Base-by-base conservation (phyloP, 2,888 invertebrate genomes). In the Chesias legatella region DNA sequence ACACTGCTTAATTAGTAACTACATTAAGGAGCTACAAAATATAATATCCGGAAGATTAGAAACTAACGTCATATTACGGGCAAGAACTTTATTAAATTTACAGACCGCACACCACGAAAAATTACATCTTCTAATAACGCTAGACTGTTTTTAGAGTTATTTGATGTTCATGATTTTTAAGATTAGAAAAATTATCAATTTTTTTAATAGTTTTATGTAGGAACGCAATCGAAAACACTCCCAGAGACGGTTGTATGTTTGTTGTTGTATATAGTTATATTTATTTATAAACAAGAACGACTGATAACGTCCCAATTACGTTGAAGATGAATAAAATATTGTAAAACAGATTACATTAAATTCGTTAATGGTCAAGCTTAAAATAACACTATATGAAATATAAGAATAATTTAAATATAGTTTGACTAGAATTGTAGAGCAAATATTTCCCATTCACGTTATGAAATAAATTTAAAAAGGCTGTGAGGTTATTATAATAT, bases 201-300 rank as follows among this genome's bases (percentile, higher is more conserved):
- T 43, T 35, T 24, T 40, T 36, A n/a, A 43, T 66, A 51, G n/a
- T 53, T 65, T 68, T 62, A 62, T 60, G 63, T 66, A 67, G 58
- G 47, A 55, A 51, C 43, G 55, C 56, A 59, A 59, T 58, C 54
- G 56, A 64, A 60, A 63, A 52, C 57, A 62, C 56, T 71, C 60
- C 68, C 65, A 58, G 52, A 63, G 58, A 68, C 68, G 65, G 63
- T 73, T 75, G 67, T 76, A 73, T 65, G 67, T 73, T 74, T 71
- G 68, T 77, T 77, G 58, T 61, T 78, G 76, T 81, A 79, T 66
- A 79, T 82, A 81, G 59, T n/a, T n/a, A 67, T 34, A 68, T 68
- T 68, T 59, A 58, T 48, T 56, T 59, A 28, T 64, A 60, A 59
- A 67, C 56, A 62, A 63, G 63, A 72, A 72, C 67, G 75, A 77